These are phyloP conservation scores for Pecten maximus DNA, from an alignment of 2,888 invertebrate genomes.

Conservation along the genomic window DNA sequence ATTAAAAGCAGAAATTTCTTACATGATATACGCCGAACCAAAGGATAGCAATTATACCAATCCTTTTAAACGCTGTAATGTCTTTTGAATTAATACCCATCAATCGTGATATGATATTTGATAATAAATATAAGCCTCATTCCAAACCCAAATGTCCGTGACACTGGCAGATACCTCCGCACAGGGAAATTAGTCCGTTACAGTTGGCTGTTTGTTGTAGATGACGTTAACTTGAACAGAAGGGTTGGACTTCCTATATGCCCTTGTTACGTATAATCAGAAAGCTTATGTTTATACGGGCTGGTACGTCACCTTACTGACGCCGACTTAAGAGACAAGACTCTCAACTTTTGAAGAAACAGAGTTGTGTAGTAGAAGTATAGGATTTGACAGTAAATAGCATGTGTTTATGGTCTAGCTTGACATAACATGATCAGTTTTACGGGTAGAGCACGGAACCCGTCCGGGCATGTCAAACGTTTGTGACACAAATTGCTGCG, in stretches of 20 bases:
- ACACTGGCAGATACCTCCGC: background rate
- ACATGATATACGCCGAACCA: background rate
- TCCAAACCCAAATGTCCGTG: background rate
- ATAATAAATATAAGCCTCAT: background rate
- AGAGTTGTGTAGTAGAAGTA: background rate
- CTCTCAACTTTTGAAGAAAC: background rate
- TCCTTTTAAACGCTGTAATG: background rate
- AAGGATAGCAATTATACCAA: background rate
- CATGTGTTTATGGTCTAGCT: background rate
- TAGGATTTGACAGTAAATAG: constrained; percentile 33
- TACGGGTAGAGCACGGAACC: constrained; percentile 19
- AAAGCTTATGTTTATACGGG: constrained; percentile 1
- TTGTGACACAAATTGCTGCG: constrained; percentile 14
- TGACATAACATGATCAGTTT: constrained; percentile 29
- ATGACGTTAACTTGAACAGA: background rate
- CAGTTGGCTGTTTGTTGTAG: background rate
- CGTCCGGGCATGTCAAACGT: constrained; percentile 30
- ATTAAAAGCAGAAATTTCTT: background rate
- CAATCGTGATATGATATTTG: background rate
- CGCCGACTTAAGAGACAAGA: background rate
- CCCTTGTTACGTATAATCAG: background rate
- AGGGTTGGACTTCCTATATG: background rate
- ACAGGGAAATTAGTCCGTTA: background rate
- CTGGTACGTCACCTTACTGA: background rate
- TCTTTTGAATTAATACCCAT: constrained; percentile 14